Evolutionary conservation across 2,113 vertebrate species (phyloP).

Genomic region (Corydoras maculifer): DNA sequence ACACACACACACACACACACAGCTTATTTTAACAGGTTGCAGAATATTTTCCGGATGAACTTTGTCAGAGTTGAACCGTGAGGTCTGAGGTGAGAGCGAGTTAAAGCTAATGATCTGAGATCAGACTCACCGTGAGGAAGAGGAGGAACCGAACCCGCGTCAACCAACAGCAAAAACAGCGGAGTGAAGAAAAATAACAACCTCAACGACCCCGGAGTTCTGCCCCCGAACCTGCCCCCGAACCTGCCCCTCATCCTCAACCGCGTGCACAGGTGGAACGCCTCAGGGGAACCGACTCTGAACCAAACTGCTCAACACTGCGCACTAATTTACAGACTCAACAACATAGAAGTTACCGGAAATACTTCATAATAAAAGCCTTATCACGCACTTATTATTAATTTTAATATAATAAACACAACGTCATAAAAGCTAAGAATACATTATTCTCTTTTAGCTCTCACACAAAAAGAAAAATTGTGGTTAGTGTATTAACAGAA

Average conservation of each 20-base stretch:
- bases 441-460: background rate
- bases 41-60: background rate
- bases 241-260: too few relatives aligned
- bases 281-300: background rate
- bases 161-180: background rate
- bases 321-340: background rate
- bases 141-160: background rate
- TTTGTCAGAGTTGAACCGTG: background rate
- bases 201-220: too few relatives aligned
- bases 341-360: background rate
- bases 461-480: too few relatives aligned
- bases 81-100: background rate
- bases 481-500: too few relatives aligned
- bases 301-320: background rate
- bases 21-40: background rate
- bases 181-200: background rate
- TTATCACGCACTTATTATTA: too few relatives aligned
- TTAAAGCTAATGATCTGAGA: background rate
- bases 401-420: too few relatives aligned
- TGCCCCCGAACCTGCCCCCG: too few relatives aligned
- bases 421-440: too few relatives aligned
- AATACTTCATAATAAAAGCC: constrained; percentile 24
- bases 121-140: background rate
- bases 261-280: too few relatives aligned
- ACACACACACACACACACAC: too few relatives aligned